Percentiles rank a stretch among this genome's conserved stretches.
These are phyloP conservation scores for Parnassius mnemosyne DNA, from an alignment of 2,888 invertebrate genomes.

Conservation along the genomic window DNA sequence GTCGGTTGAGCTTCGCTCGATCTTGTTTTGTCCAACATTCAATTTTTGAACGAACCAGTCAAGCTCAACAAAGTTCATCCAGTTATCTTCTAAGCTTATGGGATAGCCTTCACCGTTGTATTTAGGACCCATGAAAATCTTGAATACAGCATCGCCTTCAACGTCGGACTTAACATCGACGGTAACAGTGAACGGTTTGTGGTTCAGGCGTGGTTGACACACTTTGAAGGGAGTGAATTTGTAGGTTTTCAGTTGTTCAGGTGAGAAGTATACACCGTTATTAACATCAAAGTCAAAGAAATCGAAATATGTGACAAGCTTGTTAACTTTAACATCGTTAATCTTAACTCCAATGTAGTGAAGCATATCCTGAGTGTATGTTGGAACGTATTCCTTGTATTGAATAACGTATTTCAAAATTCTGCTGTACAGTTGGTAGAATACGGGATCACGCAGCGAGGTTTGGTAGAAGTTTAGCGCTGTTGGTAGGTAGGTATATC, in stretches of 20 bases:
- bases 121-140: constrained; percentile 86
- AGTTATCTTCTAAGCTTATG: constrained; percentile 76
- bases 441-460: constrained; percentile 85
- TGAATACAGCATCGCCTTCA: constrained; percentile 78
- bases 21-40: constrained; percentile 81
- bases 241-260: constrained; percentile 53
- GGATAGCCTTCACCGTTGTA: constrained; percentile 79
- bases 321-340: constrained; percentile 81
- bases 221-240: constrained; percentile 66
- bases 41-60: constrained; percentile 82
- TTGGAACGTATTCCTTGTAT: constrained; percentile 80
- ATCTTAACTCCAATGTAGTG: constrained; percentile 82
- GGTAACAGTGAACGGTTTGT: constrained; percentile 83
- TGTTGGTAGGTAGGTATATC: constrained; percentile 73
- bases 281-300: constrained; percentile 82
- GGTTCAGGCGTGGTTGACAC: constrained; percentile 85
- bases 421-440: constrained; percentile 84
- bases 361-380: constrained; percentile 81
- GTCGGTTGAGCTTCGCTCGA: constrained; percentile 83
- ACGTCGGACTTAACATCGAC: constrained; percentile 82
- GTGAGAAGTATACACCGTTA: constrained; percentile 65
- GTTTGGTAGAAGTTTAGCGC: constrained; percentile 83
- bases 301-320: constrained; percentile 84
- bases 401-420: constrained; percentile 79
- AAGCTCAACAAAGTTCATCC: constrained; percentile 81